These are phyloP conservation scores for Pseudococcus longispinus DNA, from an alignment of 2,888 invertebrate genomes.

Conservation along the genomic window DNA sequence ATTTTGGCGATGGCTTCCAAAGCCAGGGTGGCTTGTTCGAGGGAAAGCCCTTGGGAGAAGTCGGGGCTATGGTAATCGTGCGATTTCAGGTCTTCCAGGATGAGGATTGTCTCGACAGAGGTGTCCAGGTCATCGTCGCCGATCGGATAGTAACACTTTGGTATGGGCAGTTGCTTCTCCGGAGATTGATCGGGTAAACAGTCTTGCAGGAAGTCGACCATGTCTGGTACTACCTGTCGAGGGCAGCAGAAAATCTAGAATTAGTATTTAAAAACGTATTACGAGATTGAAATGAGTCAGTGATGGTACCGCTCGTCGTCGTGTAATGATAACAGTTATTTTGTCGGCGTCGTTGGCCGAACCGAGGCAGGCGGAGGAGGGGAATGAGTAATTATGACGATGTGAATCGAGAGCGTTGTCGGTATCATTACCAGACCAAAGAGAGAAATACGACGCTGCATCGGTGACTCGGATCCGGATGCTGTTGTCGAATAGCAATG, in stretches of 20 bases:
- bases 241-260: not conserved
- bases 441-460: not conserved
- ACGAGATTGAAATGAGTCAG: too few relatives aligned
- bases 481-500: not conserved
- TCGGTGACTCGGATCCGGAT: not conserved
- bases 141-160: slow-evolving; percentile 72
- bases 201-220: slow-evolving; percentile 66
- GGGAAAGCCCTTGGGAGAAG: slow-evolving; percentile 73
- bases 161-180: slow-evolving; percentile 70
- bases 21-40: slow-evolving; percentile 73
- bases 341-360: slow-evolving; percentile 19
- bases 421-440: not conserved
- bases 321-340: not conserved
- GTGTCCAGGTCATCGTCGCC: slow-evolving; percentile 66
- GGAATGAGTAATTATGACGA: not conserved
- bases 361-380: not conserved
- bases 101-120: slow-evolving; percentile 72
- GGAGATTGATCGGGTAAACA: slow-evolving; percentile 60
- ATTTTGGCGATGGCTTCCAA: slow-evolving; percentile 75
- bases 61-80: slow-evolving; percentile 72
- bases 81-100: slow-evolving; percentile 76
- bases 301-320: not conserved
- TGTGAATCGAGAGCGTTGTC: not conserved
- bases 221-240: slow-evolving; percentile 72
- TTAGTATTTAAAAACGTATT: not conserved